Conservation (phyloP, 2,888 invertebrate species). For the Labia minor region DNA sequence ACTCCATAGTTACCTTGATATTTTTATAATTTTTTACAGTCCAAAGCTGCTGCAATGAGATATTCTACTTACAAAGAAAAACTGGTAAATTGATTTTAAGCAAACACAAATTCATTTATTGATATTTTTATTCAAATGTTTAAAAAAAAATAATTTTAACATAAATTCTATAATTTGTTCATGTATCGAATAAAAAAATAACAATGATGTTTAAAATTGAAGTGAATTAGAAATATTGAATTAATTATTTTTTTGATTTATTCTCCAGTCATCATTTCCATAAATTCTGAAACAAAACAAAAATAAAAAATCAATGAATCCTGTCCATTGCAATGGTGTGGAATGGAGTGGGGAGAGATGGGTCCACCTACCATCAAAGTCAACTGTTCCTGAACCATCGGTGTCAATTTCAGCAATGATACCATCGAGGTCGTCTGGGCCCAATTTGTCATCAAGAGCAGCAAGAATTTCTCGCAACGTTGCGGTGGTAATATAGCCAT, state of each 20-base stretch:
- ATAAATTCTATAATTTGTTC: too few species aligned
- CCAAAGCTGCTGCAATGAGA: too few species aligned
- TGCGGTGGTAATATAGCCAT: slow-evolving; percentile 82
- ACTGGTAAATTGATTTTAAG: too few species aligned
- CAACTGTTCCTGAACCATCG: slow-evolving; percentile 96
- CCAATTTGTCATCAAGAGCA: slow-evolving; percentile 86
- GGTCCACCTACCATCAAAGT: slow-evolving; percentile 76
- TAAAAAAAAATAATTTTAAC: too few species aligned
- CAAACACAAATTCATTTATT: too few species aligned
- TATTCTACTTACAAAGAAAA: too few species aligned
- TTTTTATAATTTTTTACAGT: too few species aligned
- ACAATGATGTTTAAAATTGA: too few species aligned
- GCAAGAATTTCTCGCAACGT: slow-evolving; percentile 87
- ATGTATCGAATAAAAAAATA: too few species aligned
- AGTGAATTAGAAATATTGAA: too few species aligned
- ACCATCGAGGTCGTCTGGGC: slow-evolving; percentile 84
- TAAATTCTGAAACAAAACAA: slow-evolving; percentile 54
- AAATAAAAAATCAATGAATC: slow-evolving; percentile 9
- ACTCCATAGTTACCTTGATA: too few species aligned
- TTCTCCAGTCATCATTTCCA: slow-evolving; percentile 92
- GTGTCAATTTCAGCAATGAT: slow-evolving; percentile 97
- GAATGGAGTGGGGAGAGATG: background rate
- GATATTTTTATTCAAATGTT: too few species aligned
- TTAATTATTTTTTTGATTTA: slow-evolving; percentile 39
- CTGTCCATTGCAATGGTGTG: background rate